Percentiles rank a stretch among this genome's conserved stretches.
Evolutionary conservation across 2,113 vertebrate genomes (phyloP).

Genomic region (Sorex fumeus): DNA sequence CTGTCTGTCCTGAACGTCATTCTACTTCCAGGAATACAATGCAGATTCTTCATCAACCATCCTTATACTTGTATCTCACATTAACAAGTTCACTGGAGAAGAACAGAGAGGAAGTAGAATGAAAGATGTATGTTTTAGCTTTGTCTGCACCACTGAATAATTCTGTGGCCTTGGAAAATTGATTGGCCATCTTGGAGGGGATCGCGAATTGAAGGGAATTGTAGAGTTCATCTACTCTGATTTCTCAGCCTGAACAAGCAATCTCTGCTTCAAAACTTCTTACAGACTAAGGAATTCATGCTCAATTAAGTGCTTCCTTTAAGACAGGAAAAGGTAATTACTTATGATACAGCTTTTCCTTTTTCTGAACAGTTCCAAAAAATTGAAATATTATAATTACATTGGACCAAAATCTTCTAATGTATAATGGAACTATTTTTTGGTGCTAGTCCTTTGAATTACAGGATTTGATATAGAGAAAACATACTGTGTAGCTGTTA

Average conservation of each 20-base stretch:
- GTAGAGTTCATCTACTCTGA: background rate
- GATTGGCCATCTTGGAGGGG: background rate
- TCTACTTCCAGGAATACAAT: background rate
- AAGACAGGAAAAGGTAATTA: slow-evolving; percentile 23
- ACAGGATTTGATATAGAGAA: background rate
- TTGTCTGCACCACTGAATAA: background rate
- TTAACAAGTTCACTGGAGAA: background rate
- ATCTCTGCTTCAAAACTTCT: slow-evolving; percentile 6
- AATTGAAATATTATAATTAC: slow-evolving; percentile 53
- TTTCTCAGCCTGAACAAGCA: background rate
- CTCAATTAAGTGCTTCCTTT: background rate
- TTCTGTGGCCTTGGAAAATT: background rate
- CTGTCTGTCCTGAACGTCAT: background rate
- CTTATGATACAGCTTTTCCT: slow-evolving; percentile 12
- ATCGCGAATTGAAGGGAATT: background rate
- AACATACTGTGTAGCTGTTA: background rate
- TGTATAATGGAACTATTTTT: background rate
- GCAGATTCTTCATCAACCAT: background rate
- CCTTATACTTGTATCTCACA: background rate
- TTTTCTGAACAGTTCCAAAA: slow-evolving; percentile 1
- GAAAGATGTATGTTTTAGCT: background rate
- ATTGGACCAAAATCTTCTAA: slow-evolving; percentile 31
- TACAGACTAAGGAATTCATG: background rate
- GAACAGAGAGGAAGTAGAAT: background rate
- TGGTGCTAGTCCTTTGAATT: slow-evolving; percentile 12